phyloP scores from a whole-genome alignment of 2,113 vertebrate species.

The Mohoua ochrocephala region DNA sequence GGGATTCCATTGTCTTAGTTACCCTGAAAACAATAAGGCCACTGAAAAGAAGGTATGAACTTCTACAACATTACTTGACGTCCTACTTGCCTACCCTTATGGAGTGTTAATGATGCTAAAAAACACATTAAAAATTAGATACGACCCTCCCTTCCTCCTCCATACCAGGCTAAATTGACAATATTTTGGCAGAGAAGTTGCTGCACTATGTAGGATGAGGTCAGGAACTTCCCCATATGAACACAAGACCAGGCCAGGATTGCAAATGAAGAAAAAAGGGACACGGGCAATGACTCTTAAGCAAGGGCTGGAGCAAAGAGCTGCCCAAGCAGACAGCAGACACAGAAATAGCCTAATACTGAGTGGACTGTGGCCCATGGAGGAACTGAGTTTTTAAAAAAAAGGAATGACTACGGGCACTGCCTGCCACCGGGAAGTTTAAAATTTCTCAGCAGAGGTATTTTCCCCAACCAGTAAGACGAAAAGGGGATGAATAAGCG shows the following conservation, averaged over 20 bases:
- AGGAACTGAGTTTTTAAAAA: background rate
- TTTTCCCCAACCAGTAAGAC: background rate
- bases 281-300: accelerated
- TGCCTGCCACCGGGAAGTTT: background rate
- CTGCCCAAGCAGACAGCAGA: background rate
- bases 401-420: background rate
- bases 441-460: background rate
- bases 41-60: background rate
- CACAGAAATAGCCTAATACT: accelerated
- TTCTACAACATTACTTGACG: background rate
- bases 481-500: background rate
- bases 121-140: background rate
- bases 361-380: background rate
- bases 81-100: background rate
- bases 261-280: background rate
- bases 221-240: background rate
- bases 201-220: background rate
- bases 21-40: background rate
- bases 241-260: background rate
- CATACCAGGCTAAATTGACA: background rate
- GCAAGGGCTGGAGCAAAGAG: background rate
- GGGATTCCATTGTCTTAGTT: background rate
- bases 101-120: background rate
- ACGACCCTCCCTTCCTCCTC: background rate
- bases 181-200: background rate